A percentile compares a stretch with the other conserved stretches of the same genome.
These are phyloP conservation scores for Alcis repandata DNA, from an alignment of 2,888 invertebrate species.

Conservation along the genomic window DNA sequence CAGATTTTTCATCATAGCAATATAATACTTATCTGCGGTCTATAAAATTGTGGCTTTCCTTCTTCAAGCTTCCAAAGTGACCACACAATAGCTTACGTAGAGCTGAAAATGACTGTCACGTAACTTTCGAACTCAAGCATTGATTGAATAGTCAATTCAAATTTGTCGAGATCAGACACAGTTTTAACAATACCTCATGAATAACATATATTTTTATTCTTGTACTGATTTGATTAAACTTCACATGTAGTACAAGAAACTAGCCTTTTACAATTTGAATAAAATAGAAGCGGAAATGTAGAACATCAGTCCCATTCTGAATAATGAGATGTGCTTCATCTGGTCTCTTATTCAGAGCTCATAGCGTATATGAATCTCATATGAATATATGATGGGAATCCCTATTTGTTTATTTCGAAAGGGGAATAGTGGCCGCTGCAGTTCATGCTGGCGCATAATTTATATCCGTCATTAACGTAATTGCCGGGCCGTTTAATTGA, in stretches of 20 bases:
- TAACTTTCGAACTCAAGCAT: slow-evolving; percentile 2
- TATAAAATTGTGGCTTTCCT: slow-evolving; percentile 11
- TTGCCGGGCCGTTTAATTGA: slow-evolving; percentile 26
- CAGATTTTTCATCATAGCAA: neutral
- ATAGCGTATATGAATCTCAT: slow-evolving; percentile 7
- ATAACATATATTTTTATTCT: too few relatives aligned
- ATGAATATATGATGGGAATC: slow-evolving; percentile 21
- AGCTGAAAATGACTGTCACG: neutral
- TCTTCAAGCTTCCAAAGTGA: neutral
- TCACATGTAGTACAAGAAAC: neutral
- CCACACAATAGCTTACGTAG: slow-evolving; percentile 8
- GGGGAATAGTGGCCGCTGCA: slow-evolving; percentile 10
- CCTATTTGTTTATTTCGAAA: slow-evolving; percentile 19
- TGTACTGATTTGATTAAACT: neutral
- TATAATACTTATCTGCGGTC: slow-evolving; percentile 3
- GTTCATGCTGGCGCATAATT: slow-evolving; percentile 13
- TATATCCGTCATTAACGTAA: slow-evolving; percentile 26
- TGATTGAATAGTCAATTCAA: neutral
- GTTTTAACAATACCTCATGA: neutral
- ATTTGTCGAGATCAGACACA: neutral
- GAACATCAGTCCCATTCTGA: slow-evolving; percentile 10
- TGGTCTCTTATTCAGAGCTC: slow-evolving; percentile 13
- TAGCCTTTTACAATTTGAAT: neutral
- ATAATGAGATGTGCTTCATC: slow-evolving; percentile 13
- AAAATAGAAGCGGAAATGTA: slow-evolving; percentile 2